Evolutionary conservation across 2,797 vertebrate species (phyloP).

Genomic region (Gymnoscopelus microlampas): DNA sequence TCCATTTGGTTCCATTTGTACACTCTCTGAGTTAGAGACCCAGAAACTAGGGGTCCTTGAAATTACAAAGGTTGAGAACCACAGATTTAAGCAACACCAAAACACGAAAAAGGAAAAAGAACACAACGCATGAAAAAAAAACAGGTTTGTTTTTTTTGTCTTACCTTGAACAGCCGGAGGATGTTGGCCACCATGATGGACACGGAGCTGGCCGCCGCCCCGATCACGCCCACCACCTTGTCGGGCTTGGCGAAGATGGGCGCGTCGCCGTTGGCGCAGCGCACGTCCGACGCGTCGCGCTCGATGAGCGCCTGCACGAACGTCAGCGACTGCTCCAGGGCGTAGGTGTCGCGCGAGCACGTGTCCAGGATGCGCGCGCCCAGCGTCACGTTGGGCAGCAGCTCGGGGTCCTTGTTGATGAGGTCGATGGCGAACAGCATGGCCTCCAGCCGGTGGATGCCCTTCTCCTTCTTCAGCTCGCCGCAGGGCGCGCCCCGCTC

Average conservation of each 20-base stretch:
- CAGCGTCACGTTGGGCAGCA: slow-evolving; percentile 88
- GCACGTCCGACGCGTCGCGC: slow-evolving; percentile 88
- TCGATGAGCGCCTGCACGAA: slow-evolving; percentile 95
- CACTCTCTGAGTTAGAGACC: no score
- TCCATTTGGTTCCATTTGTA: no score
- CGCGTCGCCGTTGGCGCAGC: slow-evolving; percentile 89
- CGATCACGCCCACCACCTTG: slow-evolving; percentile 91
- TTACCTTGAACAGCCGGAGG: slow-evolving; percentile 89
- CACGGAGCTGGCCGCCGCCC: slow-evolving; percentile 90
- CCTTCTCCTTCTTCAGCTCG: slow-evolving; percentile 90
- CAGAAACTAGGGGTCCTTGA: no score
- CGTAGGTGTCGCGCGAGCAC: slow-evolving; percentile 93
- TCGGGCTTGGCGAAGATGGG: slow-evolving; percentile 91
- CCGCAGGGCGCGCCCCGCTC: slow-evolving; percentile 79
- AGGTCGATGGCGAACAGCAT: slow-evolving; percentile 90
- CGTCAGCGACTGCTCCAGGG: slow-evolving; percentile 97
- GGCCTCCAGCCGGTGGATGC: slow-evolving; percentile 89
- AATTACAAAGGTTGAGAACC: no score
- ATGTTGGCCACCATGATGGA: slow-evolving; percentile 94
- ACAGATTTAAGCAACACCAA: neutral
- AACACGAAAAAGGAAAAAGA: slow-evolving; percentile 39
- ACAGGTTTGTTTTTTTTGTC: slow-evolving; percentile 54
- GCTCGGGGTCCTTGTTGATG: slow-evolving; percentile 91
- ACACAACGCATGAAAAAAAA: slow-evolving; percentile 33
- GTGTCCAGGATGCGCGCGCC: slow-evolving; percentile 91